phyloP scores from a whole-genome alignment of 2,888 invertebrate genomes.

The Drosophila lacicola region DNA sequence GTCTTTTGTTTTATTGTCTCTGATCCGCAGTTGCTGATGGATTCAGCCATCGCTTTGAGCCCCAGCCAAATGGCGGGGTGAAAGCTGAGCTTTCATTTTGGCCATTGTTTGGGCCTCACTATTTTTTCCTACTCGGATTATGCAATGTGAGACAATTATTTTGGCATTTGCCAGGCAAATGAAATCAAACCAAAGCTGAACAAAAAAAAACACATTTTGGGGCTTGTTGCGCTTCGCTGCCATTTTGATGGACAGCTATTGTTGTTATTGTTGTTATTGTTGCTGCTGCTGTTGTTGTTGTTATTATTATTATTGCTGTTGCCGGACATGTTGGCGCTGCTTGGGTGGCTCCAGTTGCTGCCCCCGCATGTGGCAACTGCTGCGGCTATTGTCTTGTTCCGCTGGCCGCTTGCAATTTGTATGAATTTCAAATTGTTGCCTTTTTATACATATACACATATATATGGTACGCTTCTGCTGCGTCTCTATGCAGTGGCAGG shows the following conservation, averaged over 20 bases:
- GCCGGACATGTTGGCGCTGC: conserved; percentile 73
- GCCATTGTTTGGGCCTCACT: conserved; percentile 27
- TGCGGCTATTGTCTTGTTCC: conserved; percentile 51
- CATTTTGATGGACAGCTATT: conserved; percentile 66
- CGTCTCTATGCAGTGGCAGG: conserved; percentile 18
- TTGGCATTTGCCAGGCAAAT: conserved; percentile 45
- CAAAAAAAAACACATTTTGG: conserved; percentile 31
- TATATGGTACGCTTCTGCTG: conserved; percentile 29
- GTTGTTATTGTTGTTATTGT: conserved; percentile 22
- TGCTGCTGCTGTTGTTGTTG: conserved; percentile 38
- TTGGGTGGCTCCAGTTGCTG: conserved; percentile 52
- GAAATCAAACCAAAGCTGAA: conserved; percentile 28
- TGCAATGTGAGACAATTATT: conserved; percentile 68
- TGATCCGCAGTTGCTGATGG: conserved; percentile 60
- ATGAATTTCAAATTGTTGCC: conserved; percentile 71
- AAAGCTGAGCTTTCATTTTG: conserved; percentile 63
- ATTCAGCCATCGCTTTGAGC: conserved; percentile 30
- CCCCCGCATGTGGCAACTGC: conserved; percentile 51
- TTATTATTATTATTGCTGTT: conserved; percentile 31
- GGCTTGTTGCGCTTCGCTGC: conserved; percentile 64
- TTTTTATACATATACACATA: not conserved
- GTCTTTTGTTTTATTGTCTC: conserved; percentile 57
- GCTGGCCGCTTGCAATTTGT: conserved; percentile 74
- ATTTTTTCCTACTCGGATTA: conserved; percentile 28
- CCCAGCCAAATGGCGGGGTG: conserved; percentile 41